A percentile compares a stretch with the other conserved stretches of the same genome.
Conservation (phyloP, 2,113 vertebrate genomes). For the Sylvilagus bachmani region DNA sequence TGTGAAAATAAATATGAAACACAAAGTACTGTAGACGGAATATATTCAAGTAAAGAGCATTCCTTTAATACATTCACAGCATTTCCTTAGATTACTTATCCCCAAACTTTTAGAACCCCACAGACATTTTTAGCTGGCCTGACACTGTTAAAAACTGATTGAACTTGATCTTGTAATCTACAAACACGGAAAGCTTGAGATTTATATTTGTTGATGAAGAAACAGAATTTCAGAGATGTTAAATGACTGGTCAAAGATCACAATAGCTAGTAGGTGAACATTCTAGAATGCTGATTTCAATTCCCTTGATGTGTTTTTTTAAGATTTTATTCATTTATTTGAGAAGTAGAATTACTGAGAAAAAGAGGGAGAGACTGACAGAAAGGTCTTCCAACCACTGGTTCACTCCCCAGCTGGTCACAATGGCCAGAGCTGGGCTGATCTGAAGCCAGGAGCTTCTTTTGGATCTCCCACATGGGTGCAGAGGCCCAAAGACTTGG, state of each 20-base stretch:
- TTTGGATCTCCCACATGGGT: no score
- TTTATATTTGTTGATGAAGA: not conserved
- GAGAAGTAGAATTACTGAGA: no score
- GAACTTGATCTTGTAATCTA: not conserved
- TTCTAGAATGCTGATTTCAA: not conserved
- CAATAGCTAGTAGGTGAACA: not conserved
- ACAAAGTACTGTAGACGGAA: not conserved
- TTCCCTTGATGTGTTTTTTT: no score
- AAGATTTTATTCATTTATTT: no score
- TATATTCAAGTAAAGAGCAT: not conserved
- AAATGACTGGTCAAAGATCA: not conserved
- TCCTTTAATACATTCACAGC: not conserved
- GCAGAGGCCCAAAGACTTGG: no score
- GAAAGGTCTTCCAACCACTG: no score
- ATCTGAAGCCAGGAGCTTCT: no score
- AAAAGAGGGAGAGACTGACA: no score
- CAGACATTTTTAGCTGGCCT: not conserved
- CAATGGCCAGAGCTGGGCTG: no score
- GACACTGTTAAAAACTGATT: not conserved
- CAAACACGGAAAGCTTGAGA: not conserved
- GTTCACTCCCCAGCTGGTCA: no score
- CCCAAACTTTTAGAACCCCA: not conserved
- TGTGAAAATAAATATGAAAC: not conserved
- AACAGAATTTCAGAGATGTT: not conserved
- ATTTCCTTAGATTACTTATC: not conserved